A percentile compares a stretch with the other conserved stretches of the same genome.
phyloP scores from a whole-genome alignment of 2,797 vertebrate species.

The Steatocranus sp. region DNA sequence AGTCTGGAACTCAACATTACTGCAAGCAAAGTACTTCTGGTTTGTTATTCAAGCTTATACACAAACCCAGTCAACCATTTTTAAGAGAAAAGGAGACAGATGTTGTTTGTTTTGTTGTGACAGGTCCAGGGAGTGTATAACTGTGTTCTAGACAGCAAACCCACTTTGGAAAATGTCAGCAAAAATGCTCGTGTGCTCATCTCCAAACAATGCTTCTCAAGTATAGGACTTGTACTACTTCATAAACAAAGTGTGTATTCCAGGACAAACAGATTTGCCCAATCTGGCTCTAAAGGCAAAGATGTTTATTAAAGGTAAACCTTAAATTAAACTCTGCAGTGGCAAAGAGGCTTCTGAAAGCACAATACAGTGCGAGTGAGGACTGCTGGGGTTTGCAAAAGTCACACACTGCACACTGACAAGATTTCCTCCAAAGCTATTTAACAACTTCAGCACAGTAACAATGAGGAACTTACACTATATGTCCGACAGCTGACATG shows the following conservation, averaged over 20 bases:
- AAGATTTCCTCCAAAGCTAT: slow-evolving; percentile 1
- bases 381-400: slow-evolving; percentile 47
- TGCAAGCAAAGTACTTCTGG: slow-evolving; percentile 1
- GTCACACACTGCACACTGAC: slow-evolving; percentile 24
- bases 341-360: slow-evolving; percentile 27
- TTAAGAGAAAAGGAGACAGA: neutral
- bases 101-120: slow-evolving; percentile 17
- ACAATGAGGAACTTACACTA: slow-evolving; percentile 15
- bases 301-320: neutral
- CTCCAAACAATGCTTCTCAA: slow-evolving; percentile 36
- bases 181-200: slow-evolving; percentile 40
- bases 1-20: neutral
- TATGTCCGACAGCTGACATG: slow-evolving; percentile 27
- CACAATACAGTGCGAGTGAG: slow-evolving; percentile 6
- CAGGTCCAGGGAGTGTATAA: neutral
- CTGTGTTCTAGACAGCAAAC: neutral
- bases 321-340: slow-evolving; percentile 48
- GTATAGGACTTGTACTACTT: slow-evolving; percentile 16
- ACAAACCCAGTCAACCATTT: neutral
- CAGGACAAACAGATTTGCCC: slow-evolving; percentile 21
- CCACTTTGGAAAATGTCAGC: slow-evolving; percentile 15
- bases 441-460: slow-evolving; percentile 1
- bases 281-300: slow-evolving; percentile 12
- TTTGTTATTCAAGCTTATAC: slow-evolving; percentile 15
- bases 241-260: slow-evolving; percentile 33